These are phyloP conservation scores for Pentamera pediparva DNA, from an alignment of 53 echinoderm and acorn worm species.

Conservation along the genomic window DNA sequence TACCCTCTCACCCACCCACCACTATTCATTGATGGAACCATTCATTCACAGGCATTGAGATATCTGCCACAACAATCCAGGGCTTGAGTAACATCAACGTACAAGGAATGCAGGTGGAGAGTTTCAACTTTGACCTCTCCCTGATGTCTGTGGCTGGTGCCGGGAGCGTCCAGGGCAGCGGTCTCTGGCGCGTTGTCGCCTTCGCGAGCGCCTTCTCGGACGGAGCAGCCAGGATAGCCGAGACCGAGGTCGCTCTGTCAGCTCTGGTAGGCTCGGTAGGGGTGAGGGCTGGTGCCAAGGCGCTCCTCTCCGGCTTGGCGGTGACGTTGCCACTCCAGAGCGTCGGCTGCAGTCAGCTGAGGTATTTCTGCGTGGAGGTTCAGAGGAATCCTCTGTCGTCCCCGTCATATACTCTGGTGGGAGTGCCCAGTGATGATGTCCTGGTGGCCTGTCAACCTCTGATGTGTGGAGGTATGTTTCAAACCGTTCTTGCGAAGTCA, in stretches of 20 bases:
- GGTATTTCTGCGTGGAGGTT: slow-evolving; percentile 58
- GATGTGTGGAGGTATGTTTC: slow-evolving; percentile 54
- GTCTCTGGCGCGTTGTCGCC: slow-evolving; percentile 65
- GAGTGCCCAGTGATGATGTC: slow-evolving; percentile 33
- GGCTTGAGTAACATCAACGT: slow-evolving; percentile 24
- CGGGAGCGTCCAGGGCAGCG: slow-evolving; percentile 65
- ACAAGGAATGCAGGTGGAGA: slow-evolving; percentile 47
- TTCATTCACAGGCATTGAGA: slow-evolving; percentile 76
- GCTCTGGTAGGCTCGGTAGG: slow-evolving; percentile 25
- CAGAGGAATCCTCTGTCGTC: slow-evolving; percentile 34
- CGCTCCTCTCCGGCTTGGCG: slow-evolving; percentile 29
- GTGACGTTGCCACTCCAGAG: slow-evolving; percentile 34
- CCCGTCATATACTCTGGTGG: slow-evolving; percentile 58
- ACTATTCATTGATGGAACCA: too few species aligned
- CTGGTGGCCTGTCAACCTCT: slow-evolving; percentile 52
- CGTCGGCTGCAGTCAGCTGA: slow-evolving; percentile 37
- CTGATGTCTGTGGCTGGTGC: slow-evolving; percentile 46
- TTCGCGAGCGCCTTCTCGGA: slow-evolving; percentile 58
- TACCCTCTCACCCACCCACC: too few species aligned
- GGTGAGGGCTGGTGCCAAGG: slow-evolving; percentile 11
- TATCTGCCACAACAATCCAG: slow-evolving; percentile 23
- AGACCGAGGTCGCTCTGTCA: slow-evolving; percentile 33
- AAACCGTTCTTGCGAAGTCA: background rate
- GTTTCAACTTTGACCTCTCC: slow-evolving; percentile 51
- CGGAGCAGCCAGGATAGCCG: slow-evolving; percentile 36